Base-by-base conservation (phyloP, 2,888 invertebrate genomes). In the Macrosiphum euphorbiae region DNA sequence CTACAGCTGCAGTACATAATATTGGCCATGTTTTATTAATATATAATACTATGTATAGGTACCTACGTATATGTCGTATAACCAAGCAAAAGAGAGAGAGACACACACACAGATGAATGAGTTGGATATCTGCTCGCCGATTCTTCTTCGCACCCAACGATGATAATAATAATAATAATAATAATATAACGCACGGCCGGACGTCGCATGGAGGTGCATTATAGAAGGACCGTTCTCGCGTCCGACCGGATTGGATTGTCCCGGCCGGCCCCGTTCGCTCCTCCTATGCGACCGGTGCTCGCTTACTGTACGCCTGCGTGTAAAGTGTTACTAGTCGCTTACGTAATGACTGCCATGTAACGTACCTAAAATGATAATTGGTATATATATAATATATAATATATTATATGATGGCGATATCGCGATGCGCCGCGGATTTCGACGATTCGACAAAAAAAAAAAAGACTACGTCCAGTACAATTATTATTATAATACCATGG, bases 191-290 rank as follows among this genome's bases (percentile, higher is more conserved):
- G 35, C n/a, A 78, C 28, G 86, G 86, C 28, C 86, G 86, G 47
- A 4, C 47, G 44, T 47, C 85, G 44, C 35, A 55, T 90, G 86
- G 89, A 35, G 90, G 67, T 84, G 84, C 44, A 35, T 41, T 61
- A n/a, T n/a, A 88, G 92, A 50, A 50, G 93, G 84, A 85, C 84
- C 88, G n/a, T 47, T n/a, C 47, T 5, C n/a, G 93, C 84, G 93
- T 94, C 90, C 85, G 90, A 86, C 90, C 93, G 93, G 93, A 94
- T 94, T 94, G 93, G 93, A 90, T 94, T 94, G 93, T 90, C 93
- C 86, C 90, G 93, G 93, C 90, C 93, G 90, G 93, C 93, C 93
- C 93, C 93, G 93, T 86, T 78, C 90, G 93, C 93, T 94, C 93
- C 93, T 94, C 93, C 93, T 94, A 94, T 92, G 89, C 20, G n/a